Percentiles rank a stretch among this genome's conserved stretches.
Conservation (phyloP, 2,113 vertebrate species). For the Periophthalmodon schlosseri region DNA sequence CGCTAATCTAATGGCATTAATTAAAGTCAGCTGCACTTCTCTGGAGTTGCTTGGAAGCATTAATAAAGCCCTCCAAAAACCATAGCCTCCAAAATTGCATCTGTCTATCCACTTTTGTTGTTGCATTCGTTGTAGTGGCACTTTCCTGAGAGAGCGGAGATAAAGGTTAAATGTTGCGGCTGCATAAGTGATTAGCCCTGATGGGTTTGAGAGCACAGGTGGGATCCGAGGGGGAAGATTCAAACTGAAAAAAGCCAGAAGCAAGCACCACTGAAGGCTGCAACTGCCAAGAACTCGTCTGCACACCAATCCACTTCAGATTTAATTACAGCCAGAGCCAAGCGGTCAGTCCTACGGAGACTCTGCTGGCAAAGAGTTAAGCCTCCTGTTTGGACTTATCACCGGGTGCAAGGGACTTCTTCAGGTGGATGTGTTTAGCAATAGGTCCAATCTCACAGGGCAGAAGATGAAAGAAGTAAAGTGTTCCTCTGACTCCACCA, state of each 20-base stretch:
- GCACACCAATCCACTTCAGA: conserved; percentile 56
- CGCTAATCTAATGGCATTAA: conserved; percentile 65
- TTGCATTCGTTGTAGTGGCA: conserved; percentile 45
- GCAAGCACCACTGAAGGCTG: conserved; percentile 29
- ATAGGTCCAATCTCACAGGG: not conserved
- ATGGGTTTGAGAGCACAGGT: conserved; percentile 62
- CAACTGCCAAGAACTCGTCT: conserved; percentile 44
- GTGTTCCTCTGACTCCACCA: not conserved
- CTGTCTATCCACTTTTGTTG: conserved; percentile 26
- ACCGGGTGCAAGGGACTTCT: conserved; percentile 15
- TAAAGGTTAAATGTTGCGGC: conserved; percentile 63
- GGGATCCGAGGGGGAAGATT: conserved; percentile 40
- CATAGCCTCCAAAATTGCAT: conserved; percentile 23
- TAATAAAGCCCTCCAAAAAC: conserved; percentile 31
- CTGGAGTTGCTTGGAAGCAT: conserved; percentile 40
- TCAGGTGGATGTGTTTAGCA: conserved; percentile 9
- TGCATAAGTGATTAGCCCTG: conserved; percentile 57
- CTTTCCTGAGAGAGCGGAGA: conserved; percentile 51
- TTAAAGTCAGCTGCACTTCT: conserved; percentile 68
- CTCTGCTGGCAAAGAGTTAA: conserved; percentile 34
- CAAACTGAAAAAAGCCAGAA: conserved; percentile 45
- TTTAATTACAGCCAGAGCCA: conserved; percentile 57
- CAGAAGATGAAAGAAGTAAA: not conserved
- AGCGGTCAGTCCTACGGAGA: conserved; percentile 36
- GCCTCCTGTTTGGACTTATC: conserved; percentile 40